Conservation (phyloP, 2,888 invertebrate species). For the Agrotis puta region DNA sequence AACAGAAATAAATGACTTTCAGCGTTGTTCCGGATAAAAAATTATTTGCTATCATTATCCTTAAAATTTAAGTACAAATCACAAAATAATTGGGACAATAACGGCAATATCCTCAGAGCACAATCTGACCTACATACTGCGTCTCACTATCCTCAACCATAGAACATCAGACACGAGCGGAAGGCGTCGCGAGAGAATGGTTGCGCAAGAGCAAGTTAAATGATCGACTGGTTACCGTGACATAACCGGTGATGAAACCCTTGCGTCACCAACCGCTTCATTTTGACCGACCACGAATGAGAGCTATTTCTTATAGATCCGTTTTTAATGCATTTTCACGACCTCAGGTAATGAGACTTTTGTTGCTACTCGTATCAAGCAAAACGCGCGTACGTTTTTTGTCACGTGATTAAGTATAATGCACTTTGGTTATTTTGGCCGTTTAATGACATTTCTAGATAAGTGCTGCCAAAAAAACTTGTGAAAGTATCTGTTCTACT, state of each 20-base stretch:
- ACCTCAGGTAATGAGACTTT: background rate
- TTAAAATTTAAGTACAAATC: background rate
- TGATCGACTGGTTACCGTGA: slow-evolving; percentile 57
- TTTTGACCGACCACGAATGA: slow-evolving; percentile 31
- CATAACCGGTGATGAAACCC: slow-evolving; percentile 66
- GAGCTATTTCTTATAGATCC: slow-evolving; percentile 27
- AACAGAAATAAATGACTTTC: too few species aligned
- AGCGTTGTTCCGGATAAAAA: too few species aligned
- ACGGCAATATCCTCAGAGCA: background rate
- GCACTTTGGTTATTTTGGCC: background rate
- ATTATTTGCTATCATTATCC: background rate
- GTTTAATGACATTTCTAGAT: background rate
- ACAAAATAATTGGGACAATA: background rate
- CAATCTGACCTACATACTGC: slow-evolving; percentile 25
- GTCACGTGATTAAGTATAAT: background rate
- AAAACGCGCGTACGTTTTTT: background rate
- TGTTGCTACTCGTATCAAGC: background rate
- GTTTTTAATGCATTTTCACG: slow-evolving; percentile 11
- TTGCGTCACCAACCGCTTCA: slow-evolving; percentile 61
- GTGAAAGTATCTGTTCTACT: background rate
- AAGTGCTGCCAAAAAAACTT: background rate
- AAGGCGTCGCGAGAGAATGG: slow-evolving; percentile 47
- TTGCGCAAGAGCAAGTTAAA: slow-evolving; percentile 57
- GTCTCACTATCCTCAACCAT: slow-evolving; percentile 4
- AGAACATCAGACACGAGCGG: slow-evolving; percentile 48